Conservation (phyloP, 1,140 invertebrate species). For the Apis florea region DNA sequence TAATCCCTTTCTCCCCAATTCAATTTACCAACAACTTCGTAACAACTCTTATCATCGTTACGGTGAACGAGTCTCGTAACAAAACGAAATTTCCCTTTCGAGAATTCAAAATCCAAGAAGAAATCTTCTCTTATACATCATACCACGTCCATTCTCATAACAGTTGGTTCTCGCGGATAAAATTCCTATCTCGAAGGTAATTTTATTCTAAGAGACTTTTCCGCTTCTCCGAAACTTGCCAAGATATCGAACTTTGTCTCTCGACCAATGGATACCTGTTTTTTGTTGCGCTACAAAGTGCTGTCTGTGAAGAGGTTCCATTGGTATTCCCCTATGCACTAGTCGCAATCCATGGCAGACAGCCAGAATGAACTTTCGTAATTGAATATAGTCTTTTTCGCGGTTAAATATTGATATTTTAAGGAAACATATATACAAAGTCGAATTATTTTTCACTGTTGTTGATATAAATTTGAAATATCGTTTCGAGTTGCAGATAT, state of each 20-base stretch:
- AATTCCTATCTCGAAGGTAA: neutral
- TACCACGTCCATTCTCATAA: too few species aligned
- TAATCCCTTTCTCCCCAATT: too few species aligned
- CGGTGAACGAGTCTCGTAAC: too few species aligned
- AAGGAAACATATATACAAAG: neutral
- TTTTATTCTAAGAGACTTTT: neutral
- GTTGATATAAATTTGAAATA: too few species aligned
- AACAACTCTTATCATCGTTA: too few species aligned
- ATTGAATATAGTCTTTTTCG: neutral
- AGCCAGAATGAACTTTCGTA: neutral
- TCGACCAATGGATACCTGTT: neutral
- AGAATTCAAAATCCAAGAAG: too few species aligned
- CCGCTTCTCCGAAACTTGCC: neutral
- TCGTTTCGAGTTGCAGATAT: too few species aligned
- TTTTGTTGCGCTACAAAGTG: slow-evolving; percentile 12
- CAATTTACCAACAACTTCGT: too few species aligned
- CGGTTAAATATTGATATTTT: too few species aligned
- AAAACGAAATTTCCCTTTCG: too few species aligned
- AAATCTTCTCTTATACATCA: too few species aligned
- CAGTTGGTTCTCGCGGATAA: neutral
- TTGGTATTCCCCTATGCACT: neutral
- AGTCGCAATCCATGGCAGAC: neutral
- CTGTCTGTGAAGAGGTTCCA: neutral
- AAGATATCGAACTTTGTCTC: slow-evolving; percentile 15
- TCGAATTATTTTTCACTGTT: neutral